These are phyloP conservation scores for Caenorhabditis latens DNA, from an alignment of 1,140 invertebrate species.

Conservation along the genomic window DNA sequence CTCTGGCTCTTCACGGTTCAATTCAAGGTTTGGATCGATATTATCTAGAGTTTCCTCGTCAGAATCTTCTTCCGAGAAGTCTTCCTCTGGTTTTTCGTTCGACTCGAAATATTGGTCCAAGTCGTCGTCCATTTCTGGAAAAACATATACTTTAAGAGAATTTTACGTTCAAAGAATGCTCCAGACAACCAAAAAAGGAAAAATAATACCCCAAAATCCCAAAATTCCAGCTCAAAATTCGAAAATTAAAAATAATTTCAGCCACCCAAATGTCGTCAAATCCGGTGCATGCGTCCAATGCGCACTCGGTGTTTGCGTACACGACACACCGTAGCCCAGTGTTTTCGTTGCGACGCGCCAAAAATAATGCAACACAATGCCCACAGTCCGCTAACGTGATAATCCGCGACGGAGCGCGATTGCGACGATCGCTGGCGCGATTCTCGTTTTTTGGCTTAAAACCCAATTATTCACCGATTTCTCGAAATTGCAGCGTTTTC, in stretches of 20 bases:
- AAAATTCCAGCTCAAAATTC: not conserved
- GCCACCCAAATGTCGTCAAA: not conserved
- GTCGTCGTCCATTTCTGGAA: constrained; percentile 8
- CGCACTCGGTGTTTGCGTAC: not conserved
- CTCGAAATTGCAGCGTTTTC: too few relatives aligned
- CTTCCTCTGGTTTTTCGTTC: not conserved
- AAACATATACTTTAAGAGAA: too few relatives aligned
- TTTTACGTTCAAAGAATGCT: too few relatives aligned
- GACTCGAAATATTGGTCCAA: constrained; percentile 31
- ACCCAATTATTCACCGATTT: too few relatives aligned
- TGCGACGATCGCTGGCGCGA: too few relatives aligned
- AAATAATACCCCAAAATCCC: not conserved
- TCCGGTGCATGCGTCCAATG: not conserved
- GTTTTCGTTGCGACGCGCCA: constrained; percentile 9
- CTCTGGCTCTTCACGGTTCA: not conserved
- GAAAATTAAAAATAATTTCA: not conserved
- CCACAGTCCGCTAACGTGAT: too few relatives aligned
- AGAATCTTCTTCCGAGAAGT: not conserved
- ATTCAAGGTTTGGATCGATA: not conserved
- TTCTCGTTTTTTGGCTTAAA: too few relatives aligned
- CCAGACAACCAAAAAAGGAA: too few relatives aligned
- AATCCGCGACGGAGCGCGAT: too few relatives aligned
- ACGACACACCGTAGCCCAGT: not conserved
- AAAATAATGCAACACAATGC: constrained; percentile 37
- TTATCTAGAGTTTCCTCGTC: not conserved